phyloP scores from a whole-genome alignment of 2,797 vertebrate species.

The Hemitrygon akajei region DNA sequence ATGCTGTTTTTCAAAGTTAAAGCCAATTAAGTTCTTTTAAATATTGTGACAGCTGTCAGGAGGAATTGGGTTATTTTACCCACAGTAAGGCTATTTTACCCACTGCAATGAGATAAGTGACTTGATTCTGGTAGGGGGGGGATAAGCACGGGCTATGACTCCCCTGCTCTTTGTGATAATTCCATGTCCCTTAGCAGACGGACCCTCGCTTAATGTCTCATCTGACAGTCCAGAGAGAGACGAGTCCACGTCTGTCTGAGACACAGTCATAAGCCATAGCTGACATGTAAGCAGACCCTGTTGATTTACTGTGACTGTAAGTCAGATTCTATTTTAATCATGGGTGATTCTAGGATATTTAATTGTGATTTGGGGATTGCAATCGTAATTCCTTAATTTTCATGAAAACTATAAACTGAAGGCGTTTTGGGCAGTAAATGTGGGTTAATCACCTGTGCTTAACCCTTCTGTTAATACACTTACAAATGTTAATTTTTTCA shows the following conservation, averaged over 20 bases:
- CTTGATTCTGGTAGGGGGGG: background rate
- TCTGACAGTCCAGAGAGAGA: background rate
- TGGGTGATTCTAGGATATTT: constrained; percentile 1
- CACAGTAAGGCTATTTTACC: background rate
- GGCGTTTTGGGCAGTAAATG: constrained; percentile 25
- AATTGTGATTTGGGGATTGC: constrained; percentile 27
- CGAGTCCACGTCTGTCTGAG: background rate
- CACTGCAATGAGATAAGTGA: background rate
- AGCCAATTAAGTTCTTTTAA: background rate
- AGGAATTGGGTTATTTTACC: background rate
- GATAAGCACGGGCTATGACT: background rate
- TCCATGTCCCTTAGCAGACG: background rate
- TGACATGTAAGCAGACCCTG: background rate
- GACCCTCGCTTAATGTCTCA: background rate
- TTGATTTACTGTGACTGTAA: background rate
- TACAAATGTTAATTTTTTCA: constrained; percentile 27
- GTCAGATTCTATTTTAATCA: constrained; percentile 11
- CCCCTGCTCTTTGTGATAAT: background rate
- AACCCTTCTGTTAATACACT: constrained; percentile 17
- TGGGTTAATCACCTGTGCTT: constrained; percentile 28
- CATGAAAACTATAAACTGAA: constrained; percentile 25
- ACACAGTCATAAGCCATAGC: background rate
- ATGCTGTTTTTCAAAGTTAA: background rate
- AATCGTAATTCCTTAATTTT: constrained; percentile 6
- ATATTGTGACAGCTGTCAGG: background rate